A percentile compares a stretch with the other conserved stretches of the same genome.
Evolutionary conservation across 2,888 invertebrate genomes (phyloP).

Genomic region (Bellardia pandia): DNA sequence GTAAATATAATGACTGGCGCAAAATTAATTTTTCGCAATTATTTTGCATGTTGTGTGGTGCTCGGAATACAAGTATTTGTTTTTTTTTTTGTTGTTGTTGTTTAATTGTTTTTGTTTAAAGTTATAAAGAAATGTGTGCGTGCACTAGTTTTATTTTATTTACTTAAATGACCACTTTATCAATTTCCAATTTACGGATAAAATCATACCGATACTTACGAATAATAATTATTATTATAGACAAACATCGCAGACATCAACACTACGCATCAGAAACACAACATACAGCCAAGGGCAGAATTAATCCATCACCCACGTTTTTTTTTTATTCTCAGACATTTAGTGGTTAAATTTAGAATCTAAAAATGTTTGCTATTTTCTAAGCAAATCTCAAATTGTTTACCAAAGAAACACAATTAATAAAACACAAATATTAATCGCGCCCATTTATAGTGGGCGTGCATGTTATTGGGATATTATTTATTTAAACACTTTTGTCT

Average conservation of each 20-base stretch:
- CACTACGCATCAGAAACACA: conserved; percentile 1
- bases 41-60: conserved; percentile 38
- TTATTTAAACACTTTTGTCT: not conserved
- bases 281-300: conserved; percentile 32
- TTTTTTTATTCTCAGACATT: not conserved
- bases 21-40: conserved; percentile 66
- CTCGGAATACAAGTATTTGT: conserved; percentile 28
- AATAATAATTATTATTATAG: conserved; percentile 16
- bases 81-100: not conserved
- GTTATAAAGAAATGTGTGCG: conserved; percentile 31
- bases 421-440: not conserved
- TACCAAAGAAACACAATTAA: not conserved
- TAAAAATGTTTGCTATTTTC: not conserved
- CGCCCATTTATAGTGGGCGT: conserved; percentile 11
- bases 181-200: conserved; percentile 63
- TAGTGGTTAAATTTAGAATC: not conserved
- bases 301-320: conserved; percentile 2
- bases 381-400: conserved; percentile 15
- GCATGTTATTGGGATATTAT: not conserved
- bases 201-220: conserved; percentile 14
- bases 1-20: conserved; percentile 47
- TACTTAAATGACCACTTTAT: conserved; percentile 63
- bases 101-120: conserved; percentile 10
- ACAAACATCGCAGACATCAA: conserved; percentile 39
- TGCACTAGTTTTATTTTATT: conserved; percentile 58